A percentile compares a stretch with the other conserved stretches of the same genome.
Conservation (phyloP, 1,140 invertebrate species). For the Glomeris maerens region DNA sequence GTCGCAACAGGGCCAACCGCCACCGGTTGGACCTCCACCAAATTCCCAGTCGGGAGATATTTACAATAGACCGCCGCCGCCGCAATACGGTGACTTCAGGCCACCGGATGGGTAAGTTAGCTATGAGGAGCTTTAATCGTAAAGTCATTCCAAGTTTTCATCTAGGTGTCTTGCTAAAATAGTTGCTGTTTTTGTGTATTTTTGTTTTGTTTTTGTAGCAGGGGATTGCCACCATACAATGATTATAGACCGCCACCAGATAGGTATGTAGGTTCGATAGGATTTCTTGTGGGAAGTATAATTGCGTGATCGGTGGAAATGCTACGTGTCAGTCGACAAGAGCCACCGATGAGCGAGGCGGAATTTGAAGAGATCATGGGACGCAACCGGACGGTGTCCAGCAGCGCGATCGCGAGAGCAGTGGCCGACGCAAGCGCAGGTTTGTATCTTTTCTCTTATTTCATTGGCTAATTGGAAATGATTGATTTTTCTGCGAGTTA, state of each 20-base stretch:
- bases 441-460: constrained; percentile 17
- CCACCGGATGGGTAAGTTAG: constrained; percentile 12
- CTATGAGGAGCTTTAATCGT: constrained; percentile 1
- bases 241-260: too few relatives aligned
- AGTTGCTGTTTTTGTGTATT: too few relatives aligned
- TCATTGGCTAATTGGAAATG: constrained; percentile 4
- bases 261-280: too few relatives aligned
- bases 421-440: constrained; percentile 90
- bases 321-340: constrained; percentile 19
- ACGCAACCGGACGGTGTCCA: constrained; percentile 91
- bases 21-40: constrained; percentile 41
- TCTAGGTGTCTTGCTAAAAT: too few relatives aligned
- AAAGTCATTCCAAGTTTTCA: constrained; percentile 6
- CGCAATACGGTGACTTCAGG: constrained; percentile 15
- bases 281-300: too few relatives aligned
- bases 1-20: constrained; percentile 47
- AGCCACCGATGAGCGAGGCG: constrained; percentile 67
- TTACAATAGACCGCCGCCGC: constrained; percentile 25
- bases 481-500: too few relatives aligned
- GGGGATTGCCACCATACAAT: too few relatives aligned
- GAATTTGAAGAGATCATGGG: constrained; percentile 99
- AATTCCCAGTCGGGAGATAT: constrained; percentile 32
- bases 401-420: constrained; percentile 87
- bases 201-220: neutral
- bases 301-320: too few relatives aligned